Conservation (phyloP, 2,888 invertebrate genomes). For the Caenorhabditis sinica region DNA sequence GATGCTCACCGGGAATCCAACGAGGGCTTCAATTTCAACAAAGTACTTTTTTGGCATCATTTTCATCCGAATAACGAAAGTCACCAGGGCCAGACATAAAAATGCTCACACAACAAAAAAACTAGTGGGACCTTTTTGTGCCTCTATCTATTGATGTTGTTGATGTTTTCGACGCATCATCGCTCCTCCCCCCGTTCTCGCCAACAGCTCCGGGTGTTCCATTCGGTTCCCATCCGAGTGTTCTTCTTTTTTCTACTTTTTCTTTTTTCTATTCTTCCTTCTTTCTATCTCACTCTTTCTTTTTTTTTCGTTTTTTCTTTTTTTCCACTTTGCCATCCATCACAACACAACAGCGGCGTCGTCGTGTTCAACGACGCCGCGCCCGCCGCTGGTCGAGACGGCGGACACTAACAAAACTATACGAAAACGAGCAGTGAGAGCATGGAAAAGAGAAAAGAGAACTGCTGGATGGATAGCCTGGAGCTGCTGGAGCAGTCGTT, state of each 20-base stretch:
- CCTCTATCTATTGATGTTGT: constrained; percentile 55
- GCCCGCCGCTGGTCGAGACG: constrained; percentile 53
- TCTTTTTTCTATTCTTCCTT: constrained; percentile 23
- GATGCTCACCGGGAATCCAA: constrained; percentile 28
- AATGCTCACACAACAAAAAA: constrained; percentile 28
- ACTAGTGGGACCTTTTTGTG: constrained; percentile 54
- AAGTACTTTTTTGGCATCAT: constrained; percentile 32
- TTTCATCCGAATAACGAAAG: constrained; percentile 12
- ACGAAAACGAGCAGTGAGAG: constrained; percentile 61
- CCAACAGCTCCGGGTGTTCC: constrained; percentile 56
- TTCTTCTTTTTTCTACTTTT: constrained; percentile 18
- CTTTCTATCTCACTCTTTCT: constrained; percentile 41
- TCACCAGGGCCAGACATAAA: constrained; percentile 23
- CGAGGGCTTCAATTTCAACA: constrained; percentile 45
- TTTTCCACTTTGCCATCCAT: constrained; percentile 61
- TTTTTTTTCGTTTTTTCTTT: constrained; percentile 34
- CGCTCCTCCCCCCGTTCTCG: constrained; percentile 40
- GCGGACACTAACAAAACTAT: constrained; percentile 69
- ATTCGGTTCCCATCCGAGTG: constrained; percentile 56
- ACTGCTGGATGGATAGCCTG: constrained; percentile 34
- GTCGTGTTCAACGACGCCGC: constrained; percentile 59
- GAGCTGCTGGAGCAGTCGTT: constrained; percentile 49
- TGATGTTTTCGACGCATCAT: constrained; percentile 65
- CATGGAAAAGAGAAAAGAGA: constrained; percentile 28
- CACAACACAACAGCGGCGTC: constrained; percentile 59